These are phyloP conservation scores for Phylloscopus collybita DNA, from an alignment of 2,797 vertebrate species.

Conservation along the genomic window DNA sequence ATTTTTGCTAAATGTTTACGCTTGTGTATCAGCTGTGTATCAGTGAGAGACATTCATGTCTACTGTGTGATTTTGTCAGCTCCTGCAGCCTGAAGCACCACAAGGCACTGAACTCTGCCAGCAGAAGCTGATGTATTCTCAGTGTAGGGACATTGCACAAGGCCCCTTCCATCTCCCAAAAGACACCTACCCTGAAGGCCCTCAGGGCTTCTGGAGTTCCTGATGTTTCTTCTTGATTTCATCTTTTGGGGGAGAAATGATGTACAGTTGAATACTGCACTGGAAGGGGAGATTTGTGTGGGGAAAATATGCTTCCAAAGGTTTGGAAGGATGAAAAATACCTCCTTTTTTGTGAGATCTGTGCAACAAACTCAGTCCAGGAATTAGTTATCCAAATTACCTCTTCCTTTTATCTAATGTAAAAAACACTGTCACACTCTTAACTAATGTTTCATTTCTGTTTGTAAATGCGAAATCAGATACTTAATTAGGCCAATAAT, in stretches of 20 bases:
- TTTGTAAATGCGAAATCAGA: conserved; percentile 20
- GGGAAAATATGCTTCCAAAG: conserved; percentile 48
- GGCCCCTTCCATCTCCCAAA: background rate
- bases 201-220: conserved; percentile 8
- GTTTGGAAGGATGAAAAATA: conserved; percentile 61
- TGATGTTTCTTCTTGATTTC: conserved; percentile 2
- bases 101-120: background rate
- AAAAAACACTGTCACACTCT: conserved; percentile 60
- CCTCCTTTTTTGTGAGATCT: conserved; percentile 48
- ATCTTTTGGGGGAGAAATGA: background rate
- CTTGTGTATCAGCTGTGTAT: background rate
- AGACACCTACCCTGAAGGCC: background rate
- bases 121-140: background rate
- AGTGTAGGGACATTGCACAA: background rate
- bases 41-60: background rate
- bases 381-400: conserved; percentile 71
- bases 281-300: background rate
- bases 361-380: conserved; percentile 34
- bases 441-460: conserved; percentile 60
- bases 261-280: background rate
- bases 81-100: background rate
- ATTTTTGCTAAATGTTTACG: background rate
- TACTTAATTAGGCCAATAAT: conserved; percentile 77
- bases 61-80: background rate
- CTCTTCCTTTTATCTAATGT: conserved; percentile 60